Conservation (phyloP, 2,113 vertebrate species). For the Psittacus erithacus region DNA sequence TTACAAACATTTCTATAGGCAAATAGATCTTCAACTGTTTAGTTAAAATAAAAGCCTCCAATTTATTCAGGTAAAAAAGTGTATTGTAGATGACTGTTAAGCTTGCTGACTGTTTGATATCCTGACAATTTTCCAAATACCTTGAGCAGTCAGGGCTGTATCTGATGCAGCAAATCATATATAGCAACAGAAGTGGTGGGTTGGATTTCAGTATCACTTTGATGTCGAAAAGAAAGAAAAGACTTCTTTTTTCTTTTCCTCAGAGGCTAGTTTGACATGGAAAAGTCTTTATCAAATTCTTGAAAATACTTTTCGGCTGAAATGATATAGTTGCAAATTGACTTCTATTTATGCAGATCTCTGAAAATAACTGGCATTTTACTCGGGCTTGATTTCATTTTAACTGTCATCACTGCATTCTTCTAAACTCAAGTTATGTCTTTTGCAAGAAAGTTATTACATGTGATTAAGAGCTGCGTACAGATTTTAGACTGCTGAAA, state of each 20-base stretch:
- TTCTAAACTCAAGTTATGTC: constrained; percentile 14
- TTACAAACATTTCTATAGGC: not conserved
- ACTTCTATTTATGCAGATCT: constrained; percentile 12
- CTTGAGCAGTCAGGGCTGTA: not conserved
- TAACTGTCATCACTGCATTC: constrained; percentile 45
- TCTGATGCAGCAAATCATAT: not conserved
- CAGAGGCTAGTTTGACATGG: not conserved
- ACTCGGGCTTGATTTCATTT: not conserved
- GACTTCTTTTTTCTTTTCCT: not conserved
- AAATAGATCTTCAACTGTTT: not conserved
- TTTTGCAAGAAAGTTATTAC: constrained; percentile 29
- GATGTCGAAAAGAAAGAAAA: not conserved
- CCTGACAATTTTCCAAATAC: not conserved
- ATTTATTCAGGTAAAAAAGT: not conserved
- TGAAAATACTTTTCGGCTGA: not conserved
- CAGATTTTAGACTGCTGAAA: not conserved
- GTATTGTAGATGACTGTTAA: not conserved
- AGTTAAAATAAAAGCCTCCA: not conserved
- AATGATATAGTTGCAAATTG: not conserved
- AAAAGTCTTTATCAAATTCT: not conserved
- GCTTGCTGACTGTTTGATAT: not conserved
- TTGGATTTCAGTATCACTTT: not conserved
- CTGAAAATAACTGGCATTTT: constrained; percentile 40
- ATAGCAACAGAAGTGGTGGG: not conserved
- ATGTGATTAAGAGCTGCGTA: not conserved